Percentiles rank a stretch among this genome's conserved stretches.
Evolutionary conservation across 2,888 invertebrate genomes (phyloP).

Genomic region (Platycheirus rosarum): DNA sequence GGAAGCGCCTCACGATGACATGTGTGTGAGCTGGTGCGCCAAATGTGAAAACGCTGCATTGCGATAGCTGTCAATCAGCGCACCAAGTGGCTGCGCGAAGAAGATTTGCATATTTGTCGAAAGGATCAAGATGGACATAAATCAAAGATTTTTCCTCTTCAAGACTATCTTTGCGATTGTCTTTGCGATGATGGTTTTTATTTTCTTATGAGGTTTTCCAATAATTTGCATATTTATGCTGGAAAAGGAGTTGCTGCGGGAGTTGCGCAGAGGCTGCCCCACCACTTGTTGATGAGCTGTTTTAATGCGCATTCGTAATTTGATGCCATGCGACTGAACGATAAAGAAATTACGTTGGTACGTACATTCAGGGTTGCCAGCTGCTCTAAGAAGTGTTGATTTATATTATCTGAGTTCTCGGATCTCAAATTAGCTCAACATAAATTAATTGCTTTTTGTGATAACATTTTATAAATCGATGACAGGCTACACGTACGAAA

Average conservation of each 20-base stretch:
- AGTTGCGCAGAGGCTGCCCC: neutral
- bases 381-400: too few species aligned
- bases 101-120: constrained; percentile 71
- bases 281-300: constrained; percentile 61
- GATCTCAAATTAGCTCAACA: too few species aligned
- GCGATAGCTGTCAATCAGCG: constrained; percentile 59
- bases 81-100: constrained; percentile 17
- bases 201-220: constrained; percentile 24
- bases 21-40: constrained; percentile 24
- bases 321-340: constrained; percentile 43
- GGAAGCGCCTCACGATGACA: constrained; percentile 32
- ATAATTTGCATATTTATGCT: constrained; percentile 66
- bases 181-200: constrained; percentile 13
- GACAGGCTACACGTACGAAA: too few species aligned
- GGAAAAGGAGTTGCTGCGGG: constrained; percentile 49
- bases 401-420: too few species aligned
- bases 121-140: constrained; percentile 68
- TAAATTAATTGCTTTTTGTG: too few species aligned
- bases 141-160: constrained; percentile 50
- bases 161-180: constrained; percentile 30
- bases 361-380: too few species aligned
- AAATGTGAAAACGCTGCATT: constrained; percentile 27
- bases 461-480: too few species aligned
- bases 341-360: constrained; percentile 64
- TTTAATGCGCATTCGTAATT: constrained; percentile 58